Conservation (phyloP, 2,113 vertebrate genomes). For the Dryoscopus gambensis region DNA sequence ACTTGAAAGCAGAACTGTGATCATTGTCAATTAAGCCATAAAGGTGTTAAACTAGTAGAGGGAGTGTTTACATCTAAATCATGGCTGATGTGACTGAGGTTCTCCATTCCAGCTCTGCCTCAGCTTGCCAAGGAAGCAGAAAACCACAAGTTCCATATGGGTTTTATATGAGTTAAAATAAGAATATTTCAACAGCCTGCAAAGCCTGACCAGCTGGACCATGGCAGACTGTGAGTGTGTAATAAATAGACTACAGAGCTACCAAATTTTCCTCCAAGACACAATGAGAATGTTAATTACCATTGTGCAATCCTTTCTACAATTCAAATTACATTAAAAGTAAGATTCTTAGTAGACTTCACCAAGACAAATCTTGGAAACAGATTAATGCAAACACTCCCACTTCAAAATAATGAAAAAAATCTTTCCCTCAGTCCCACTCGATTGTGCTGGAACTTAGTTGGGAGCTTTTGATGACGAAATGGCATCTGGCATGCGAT, state of each 20-base stretch:
- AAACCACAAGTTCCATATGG: not conserved
- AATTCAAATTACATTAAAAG: not conserved
- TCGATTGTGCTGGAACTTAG: not conserved
- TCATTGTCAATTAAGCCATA: fast-evolving
- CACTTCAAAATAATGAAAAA: not conserved
- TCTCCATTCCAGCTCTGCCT: not conserved
- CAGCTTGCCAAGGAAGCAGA: not conserved
- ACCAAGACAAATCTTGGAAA: not conserved
- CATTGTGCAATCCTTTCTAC: not conserved
- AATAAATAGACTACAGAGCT: not conserved
- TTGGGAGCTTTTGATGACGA: not conserved
- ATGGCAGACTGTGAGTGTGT: not conserved
- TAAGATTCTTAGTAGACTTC: not conserved
- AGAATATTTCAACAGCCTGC: not conserved
- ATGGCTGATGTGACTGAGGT: fast-evolving
- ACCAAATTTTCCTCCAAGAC: not conserved
- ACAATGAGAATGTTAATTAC: not conserved
- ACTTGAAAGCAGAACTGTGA: fast-evolving
- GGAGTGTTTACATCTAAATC: fast-evolving
- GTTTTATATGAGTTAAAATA: not conserved
- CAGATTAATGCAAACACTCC: not conserved
- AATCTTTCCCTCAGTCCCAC: not conserved
- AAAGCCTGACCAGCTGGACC: not conserved
- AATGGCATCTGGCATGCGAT: not conserved
- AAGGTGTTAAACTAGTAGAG: not conserved